Percentiles rank a stretch among this genome's conserved stretches.
These are phyloP conservation scores for Hydriomena furcata DNA, from an alignment of 2,888 invertebrate species.

Conservation along the genomic window DNA sequence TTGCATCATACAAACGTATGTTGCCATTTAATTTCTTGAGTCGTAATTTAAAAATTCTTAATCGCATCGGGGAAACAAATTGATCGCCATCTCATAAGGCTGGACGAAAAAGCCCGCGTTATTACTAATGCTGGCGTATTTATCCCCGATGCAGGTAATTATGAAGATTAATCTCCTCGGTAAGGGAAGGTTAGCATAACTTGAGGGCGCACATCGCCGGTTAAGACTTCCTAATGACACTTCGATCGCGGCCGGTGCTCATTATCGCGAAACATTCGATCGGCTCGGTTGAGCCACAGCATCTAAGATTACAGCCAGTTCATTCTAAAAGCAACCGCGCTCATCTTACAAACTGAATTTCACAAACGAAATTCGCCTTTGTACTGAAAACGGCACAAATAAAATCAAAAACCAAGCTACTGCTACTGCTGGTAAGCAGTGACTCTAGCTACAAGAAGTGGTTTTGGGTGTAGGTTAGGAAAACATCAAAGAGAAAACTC, in stretches of 20 bases:
- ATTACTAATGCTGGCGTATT: slow-evolving; percentile 52
- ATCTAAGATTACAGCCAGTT: slow-evolving; percentile 3
- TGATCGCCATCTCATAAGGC: slow-evolving; percentile 26
- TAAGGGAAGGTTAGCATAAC: slow-evolving; percentile 69
- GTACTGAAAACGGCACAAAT: too few relatives aligned
- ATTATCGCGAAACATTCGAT: slow-evolving; percentile 81
- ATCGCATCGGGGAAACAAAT: slow-evolving; percentile 21
- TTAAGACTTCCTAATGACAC: slow-evolving; percentile 83
- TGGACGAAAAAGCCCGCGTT: slow-evolving; percentile 37
- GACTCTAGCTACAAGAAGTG: too few relatives aligned
- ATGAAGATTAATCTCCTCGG: slow-evolving; percentile 71
- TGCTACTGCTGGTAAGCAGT: too few relatives aligned
- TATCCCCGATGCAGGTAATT: slow-evolving; percentile 58
- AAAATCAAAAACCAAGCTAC: too few relatives aligned
- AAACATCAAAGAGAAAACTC: too few relatives aligned
- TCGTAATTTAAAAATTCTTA: slow-evolving; percentile 21
- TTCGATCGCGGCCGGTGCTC: slow-evolving; percentile 76
- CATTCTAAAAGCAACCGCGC: not conserved
- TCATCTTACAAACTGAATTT: not conserved
- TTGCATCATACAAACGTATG: slow-evolving; percentile 26
- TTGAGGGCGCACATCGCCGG: slow-evolving; percentile 72
- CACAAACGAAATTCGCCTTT: not conserved
- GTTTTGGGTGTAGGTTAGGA: too few relatives aligned
- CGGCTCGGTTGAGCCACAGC: slow-evolving; percentile 47
- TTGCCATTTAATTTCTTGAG: slow-evolving; percentile 26